Evolutionary conservation across 2,797 vertebrate species (phyloP), one percentile per base, ranked within the genome.

Genomic region (Chelmon rostratus): DNA sequence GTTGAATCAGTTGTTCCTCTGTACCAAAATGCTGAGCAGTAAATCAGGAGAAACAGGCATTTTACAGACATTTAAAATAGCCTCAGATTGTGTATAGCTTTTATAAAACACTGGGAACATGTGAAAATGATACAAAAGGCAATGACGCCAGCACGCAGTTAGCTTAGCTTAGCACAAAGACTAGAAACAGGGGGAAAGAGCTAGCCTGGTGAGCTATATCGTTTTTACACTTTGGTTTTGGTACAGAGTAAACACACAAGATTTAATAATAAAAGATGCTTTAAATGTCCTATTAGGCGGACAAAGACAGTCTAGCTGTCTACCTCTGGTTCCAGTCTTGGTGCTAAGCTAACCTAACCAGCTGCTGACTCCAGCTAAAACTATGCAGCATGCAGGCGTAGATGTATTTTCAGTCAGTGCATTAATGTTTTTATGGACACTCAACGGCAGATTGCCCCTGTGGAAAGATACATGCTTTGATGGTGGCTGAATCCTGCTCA

Each of bases 271-370:
- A 18, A 23, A 9, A 2, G 37, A 23, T 42, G n/a, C n/a, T 72
- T 33, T 3, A 25, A 50, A 56, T 31, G 1, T 46, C 40, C 11
- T 35, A 1, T 5, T 2, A 6, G 21, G 21, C 5, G 19, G 66
- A n/a, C 35, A 62, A 21, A 57, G 52, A 18, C 50, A 58, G 23
- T 42, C 31, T 54, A 21, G 49, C 38, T 40, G 42, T 66, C 37
- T 35, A 28, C 19, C 9, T 12, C 3, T 21, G 21, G 65, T 70
- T 57, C 13, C 16, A 28, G 9, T 52, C 21, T 16, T 44, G 35
- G 46, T 25, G 38, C 38, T 67, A 65, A 53, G 47, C 37, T 46
- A 68, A 44, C 16, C 53, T 52, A 61, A 78, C 11, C 2, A 8
- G 21, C n/a, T 76, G n/a, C 3, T 8, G 16, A 21, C 15, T 61